Conservation (phyloP, 2,888 invertebrate species). For the Enchytraeus crypticus region DNA sequence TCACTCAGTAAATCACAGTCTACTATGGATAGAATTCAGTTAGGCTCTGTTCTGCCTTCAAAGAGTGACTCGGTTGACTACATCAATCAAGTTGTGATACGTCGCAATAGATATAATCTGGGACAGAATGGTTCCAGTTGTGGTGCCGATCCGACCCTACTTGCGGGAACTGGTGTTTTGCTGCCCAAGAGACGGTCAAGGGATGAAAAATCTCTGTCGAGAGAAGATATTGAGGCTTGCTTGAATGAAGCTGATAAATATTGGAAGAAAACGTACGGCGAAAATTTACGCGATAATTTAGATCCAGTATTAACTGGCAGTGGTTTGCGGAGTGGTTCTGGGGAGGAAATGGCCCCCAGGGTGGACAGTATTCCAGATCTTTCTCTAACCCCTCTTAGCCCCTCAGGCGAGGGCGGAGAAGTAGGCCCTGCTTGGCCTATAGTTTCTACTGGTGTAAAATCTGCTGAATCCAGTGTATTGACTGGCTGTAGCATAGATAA, state of each 20-base stretch:
- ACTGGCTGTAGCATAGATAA: neutral
- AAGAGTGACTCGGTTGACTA: neutral
- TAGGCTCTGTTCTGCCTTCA: neutral
- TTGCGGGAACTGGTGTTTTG: slow-evolving; percentile 5
- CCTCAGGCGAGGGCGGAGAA: neutral
- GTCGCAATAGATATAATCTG: neutral
- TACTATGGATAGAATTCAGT: no score
- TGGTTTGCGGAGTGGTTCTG: slow-evolving; percentile 25
- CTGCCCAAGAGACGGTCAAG: slow-evolving; percentile 20
- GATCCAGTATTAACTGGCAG: slow-evolving; percentile 22
- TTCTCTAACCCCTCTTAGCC: neutral
- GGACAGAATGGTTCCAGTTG: neutral
- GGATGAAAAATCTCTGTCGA: slow-evolving; percentile 15
- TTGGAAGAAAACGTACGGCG: slow-evolving; percentile 18
- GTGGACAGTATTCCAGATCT: slow-evolving; percentile 21
- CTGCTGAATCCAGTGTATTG: neutral
- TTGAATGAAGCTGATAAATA: slow-evolving; percentile 22
- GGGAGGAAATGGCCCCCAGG: slow-evolving; percentile 24
- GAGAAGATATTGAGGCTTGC: slow-evolving; percentile 24
- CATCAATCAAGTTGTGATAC: neutral
- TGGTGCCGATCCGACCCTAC: no score
- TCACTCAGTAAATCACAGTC: no score
- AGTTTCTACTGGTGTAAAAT: neutral
- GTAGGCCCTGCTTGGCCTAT: neutral
- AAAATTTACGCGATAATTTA: slow-evolving; percentile 1